Percentiles rank a stretch among this genome's conserved stretches.
Conservation (phyloP, 2,797 vertebrate genomes). For the Allobates femoralis region DNA sequence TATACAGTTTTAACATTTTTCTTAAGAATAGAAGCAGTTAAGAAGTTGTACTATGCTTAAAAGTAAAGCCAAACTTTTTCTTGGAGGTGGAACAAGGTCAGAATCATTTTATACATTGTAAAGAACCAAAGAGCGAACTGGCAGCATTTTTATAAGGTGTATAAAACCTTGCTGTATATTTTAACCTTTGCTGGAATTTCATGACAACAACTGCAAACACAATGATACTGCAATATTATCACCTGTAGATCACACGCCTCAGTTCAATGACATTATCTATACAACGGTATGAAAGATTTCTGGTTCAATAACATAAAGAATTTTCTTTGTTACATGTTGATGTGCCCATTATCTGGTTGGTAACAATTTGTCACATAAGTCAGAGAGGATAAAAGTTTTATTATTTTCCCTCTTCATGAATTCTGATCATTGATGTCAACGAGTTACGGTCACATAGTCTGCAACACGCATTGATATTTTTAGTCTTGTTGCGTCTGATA, state of each 20-base stretch:
- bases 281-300: not conserved
- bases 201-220: constrained; percentile 58
- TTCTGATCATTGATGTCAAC: not conserved
- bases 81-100: constrained; percentile 63
- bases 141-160: constrained; percentile 62
- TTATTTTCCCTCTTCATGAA: not conserved
- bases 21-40: constrained; percentile 29
- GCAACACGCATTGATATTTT: no score
- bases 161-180: constrained; percentile 63
- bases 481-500: not conserved
- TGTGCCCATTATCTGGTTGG: not conserved
- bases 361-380: not conserved
- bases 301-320: not conserved
- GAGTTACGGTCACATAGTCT: not conserved
- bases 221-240: constrained; percentile 51
- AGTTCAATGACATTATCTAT: not conserved
- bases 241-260: constrained; percentile 38
- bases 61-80: constrained; percentile 59
- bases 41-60: constrained; percentile 42
- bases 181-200: constrained; percentile 61
- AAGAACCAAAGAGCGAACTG: constrained; percentile 55
- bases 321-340: constrained; percentile 4
- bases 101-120: constrained; percentile 62
- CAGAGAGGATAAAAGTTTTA: not conserved
- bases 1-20: not conserved